A percentile compares a stretch with the other conserved stretches of the same genome.
These are phyloP conservation scores for Tortrix viridana DNA, from an alignment of 2,888 invertebrate species.

Conservation along the genomic window DNA sequence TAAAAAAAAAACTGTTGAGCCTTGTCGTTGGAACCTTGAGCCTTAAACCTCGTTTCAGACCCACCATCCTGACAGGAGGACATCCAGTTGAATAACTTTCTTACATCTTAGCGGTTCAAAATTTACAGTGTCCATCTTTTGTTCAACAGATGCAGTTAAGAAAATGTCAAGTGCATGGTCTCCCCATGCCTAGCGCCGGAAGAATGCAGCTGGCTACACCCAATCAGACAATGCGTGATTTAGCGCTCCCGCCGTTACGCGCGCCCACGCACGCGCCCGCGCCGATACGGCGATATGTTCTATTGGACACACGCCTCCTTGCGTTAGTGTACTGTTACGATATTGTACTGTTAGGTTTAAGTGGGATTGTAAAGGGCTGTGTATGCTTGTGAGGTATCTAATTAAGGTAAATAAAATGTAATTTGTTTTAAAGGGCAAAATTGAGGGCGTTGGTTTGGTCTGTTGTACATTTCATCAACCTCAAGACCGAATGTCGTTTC, in stretches of 20 bases:
- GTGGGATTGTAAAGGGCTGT: constrained; percentile 17
- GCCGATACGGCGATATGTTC: constrained; percentile 49
- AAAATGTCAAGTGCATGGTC: constrained; percentile 29
- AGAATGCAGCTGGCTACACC: constrained; percentile 72
- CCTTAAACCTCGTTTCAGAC: too few species aligned
- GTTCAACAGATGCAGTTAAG: background rate
- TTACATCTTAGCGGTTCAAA: too few species aligned
- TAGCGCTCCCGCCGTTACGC: constrained; percentile 77
- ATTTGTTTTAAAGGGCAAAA: background rate
- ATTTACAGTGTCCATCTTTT: too few species aligned
- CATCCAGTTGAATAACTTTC: too few species aligned
- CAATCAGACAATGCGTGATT: constrained; percentile 80
- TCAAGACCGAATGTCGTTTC: too few species aligned
- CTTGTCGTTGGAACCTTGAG: too few species aligned
- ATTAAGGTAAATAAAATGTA: background rate
- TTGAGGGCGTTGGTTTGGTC: background rate
- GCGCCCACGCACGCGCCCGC: constrained; percentile 65
- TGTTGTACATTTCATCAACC: too few species aligned
- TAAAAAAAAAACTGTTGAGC: too few species aligned
- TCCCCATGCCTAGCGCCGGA: constrained; percentile 40
- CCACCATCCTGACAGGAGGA: too few species aligned
- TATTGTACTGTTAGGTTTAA: constrained; percentile 43
- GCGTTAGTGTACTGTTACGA: constrained; percentile 70
- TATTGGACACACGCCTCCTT: constrained; percentile 67
- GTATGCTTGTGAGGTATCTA: background rate